Evolutionary conservation across 1,140 invertebrate species (phyloP), one percentile per base, ranked within the genome.

Genomic region (Grapholita molesta): DNA sequence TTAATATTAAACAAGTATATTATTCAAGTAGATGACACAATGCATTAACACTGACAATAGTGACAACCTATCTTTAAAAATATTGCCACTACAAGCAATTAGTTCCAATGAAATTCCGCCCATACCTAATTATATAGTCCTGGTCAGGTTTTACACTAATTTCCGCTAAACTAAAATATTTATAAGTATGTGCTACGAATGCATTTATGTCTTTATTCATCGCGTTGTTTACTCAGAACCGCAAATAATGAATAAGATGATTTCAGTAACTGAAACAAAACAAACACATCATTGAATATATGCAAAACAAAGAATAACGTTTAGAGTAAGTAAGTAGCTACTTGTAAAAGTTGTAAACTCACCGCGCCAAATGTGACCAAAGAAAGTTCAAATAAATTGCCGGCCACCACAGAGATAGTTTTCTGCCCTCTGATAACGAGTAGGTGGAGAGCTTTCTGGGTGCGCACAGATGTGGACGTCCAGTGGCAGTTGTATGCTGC

Each of bases 221-320:
- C 25, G 55, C 6, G 55, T 18, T 61, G 24, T 61, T 61, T 42
- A 15, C 75, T 74, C 21, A 82, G 48, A 33, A 82, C 70, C 0
- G 80, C 76, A 55, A 78, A 80, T 55, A 78, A 80, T 3, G 80
- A 80, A 38, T 78, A 82, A 0, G 80, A 80, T 3, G 76, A 75
- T 42, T 69, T 67, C 32, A 82, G 53, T 57, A 82, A 78, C 80
- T 82, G 73, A 70, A 80, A 79, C 52, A 69, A 70, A 28, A 68
- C 28, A 7, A 4, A 4, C 28, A 30, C 28, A 30, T 4, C 7
- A 30, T 30, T 30, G n/a, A n/a, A 30, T 21, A 21, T 48, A 48
- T n/a, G 18, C 8, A 48, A 48, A 48, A 18, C 6, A 48, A 9
- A 48, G 42, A 48, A 48, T 18, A 48, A 18, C n/a, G 38, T 18